These are phyloP conservation scores for Ursus arctos DNA, from an alignment of 2,113 vertebrate genomes.

Conservation along the genomic window DNA sequence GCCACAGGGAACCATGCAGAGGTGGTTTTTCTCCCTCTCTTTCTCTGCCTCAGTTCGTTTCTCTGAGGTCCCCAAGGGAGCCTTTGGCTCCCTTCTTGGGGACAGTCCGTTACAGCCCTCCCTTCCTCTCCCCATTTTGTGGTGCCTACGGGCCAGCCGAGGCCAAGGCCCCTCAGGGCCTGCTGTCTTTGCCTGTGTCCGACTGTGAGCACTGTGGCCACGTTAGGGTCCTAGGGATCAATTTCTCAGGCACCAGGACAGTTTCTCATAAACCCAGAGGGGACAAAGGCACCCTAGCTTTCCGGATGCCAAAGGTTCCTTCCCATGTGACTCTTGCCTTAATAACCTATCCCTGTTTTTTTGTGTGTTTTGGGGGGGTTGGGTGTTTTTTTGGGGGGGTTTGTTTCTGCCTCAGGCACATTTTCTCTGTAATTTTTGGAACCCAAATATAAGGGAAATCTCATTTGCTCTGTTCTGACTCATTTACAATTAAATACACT, in stretches of 20 bases:
- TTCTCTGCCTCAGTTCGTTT: neutral
- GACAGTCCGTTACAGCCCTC: neutral
- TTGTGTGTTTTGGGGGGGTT: neutral
- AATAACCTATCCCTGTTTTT: neutral
- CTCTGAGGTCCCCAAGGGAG: slow-evolving; percentile 28
- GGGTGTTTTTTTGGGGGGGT: slow-evolving; percentile 7
- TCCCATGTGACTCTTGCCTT: neutral
- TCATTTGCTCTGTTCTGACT: slow-evolving; percentile 83
- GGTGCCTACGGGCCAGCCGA: neutral
- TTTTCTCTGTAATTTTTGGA: slow-evolving; percentile 84
- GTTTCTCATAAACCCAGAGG: neutral
- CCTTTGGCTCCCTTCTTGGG: slow-evolving; percentile 1
- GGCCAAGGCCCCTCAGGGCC: neutral
- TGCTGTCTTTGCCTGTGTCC: neutral
- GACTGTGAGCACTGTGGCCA: neutral
- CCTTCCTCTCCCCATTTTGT: neutral
- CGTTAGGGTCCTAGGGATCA: neutral
- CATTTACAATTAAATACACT: slow-evolving; percentile 86
- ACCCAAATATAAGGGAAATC: slow-evolving; percentile 85
- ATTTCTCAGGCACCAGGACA: neutral
- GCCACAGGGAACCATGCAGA: neutral
- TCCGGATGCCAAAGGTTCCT: slow-evolving; percentile 13
- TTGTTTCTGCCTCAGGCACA: slow-evolving; percentile 81
- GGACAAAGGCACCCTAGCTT: neutral
- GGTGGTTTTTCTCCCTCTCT: neutral